These are phyloP conservation scores for Tethya wilhelma DNA, from an alignment of 37 sponge, comb jelly and placozoan species.

Conservation along the genomic window DNA sequence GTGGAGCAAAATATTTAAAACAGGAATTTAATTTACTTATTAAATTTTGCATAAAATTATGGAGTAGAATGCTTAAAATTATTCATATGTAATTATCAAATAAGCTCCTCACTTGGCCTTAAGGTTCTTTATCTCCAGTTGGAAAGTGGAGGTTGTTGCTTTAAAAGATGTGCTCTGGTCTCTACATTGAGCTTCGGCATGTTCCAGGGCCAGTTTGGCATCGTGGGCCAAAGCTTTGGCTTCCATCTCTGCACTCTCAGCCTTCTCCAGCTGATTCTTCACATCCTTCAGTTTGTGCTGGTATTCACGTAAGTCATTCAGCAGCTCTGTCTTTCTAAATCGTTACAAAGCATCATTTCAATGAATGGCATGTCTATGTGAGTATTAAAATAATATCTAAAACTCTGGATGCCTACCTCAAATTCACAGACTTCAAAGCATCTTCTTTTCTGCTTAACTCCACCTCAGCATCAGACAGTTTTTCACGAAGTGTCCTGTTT, in stretches of 20 bases:
- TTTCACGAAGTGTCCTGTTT: conserved; percentile 34
- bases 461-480: conserved; percentile 35
- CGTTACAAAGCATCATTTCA: neutral
- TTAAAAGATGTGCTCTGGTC: conserved; percentile 52
- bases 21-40: neutral
- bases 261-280: conserved; percentile 39
- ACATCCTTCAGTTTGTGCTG: conserved; percentile 41
- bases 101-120: conserved; percentile 59
- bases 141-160: conserved; percentile 18
- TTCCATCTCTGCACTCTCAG: conserved; percentile 31
- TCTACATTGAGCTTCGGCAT: conserved; percentile 14
- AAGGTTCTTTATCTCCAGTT: conserved; percentile 52
- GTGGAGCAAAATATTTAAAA: neutral
- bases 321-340: conserved; percentile 41
- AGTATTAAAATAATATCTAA: neutral
- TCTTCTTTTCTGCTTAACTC: conserved; percentile 52
- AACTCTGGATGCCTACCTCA: conserved; percentile 1
- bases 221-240: conserved; percentile 35
- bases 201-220: conserved; percentile 9
- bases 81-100: neutral
- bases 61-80: neutral
- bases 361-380: neutral
- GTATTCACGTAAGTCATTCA: conserved; percentile 35
- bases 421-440: conserved; percentile 25
- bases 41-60: neutral